Base-by-base conservation (phyloP, 2,888 invertebrate species). In the Philereme vetulata region DNA sequence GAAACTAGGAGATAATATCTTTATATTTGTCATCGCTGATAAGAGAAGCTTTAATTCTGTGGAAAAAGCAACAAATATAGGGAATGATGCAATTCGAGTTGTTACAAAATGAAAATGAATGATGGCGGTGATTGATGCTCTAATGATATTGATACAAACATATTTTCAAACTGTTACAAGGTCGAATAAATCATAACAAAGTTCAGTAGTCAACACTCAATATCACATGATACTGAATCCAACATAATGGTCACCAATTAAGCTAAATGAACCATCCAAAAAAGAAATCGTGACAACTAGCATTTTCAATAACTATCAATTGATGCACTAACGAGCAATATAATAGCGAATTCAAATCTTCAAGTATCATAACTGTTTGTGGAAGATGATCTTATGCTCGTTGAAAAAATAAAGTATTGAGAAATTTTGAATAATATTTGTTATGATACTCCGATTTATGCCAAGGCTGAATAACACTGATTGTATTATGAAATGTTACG, bases 381-480 rank as follows among this genome's bases (percentile, higher is more conserved):
- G 79, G 65, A 79, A 80, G 76, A 78, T 76, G 77, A 75, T 76
- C 77, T 68, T 74, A 77, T 71, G 76, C 76, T 76, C 77, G 77
- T 60, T 78, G 78, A 68, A 74, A 75, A 85, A 84, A 86, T 82
- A 89, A 83, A 84, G 51, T 68, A 77, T 81, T 77, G 73, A 74
- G 79, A 80, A 81, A 80, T 74, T 70, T 62, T 53, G 70, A 71
- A 70, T 70, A 64, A 63, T 64, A 65, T 68, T 60, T 72, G 63
- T 72, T 72, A 62, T 52, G 71, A 66, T 76, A 74, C 64, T 64
- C 67, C 57, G 66, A 82, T 81, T 73, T 74, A 69, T 84, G 83
- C 80, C 90, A 90, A 89, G 90, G 89, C 71, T 82, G 67, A 71
- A 71, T 72, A 81, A 85, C 84, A 87, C 86, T 85, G 78, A 80